Evolutionary conservation across 1,140 invertebrate species (phyloP).

Genomic region (Papilio polyxenes): DNA sequence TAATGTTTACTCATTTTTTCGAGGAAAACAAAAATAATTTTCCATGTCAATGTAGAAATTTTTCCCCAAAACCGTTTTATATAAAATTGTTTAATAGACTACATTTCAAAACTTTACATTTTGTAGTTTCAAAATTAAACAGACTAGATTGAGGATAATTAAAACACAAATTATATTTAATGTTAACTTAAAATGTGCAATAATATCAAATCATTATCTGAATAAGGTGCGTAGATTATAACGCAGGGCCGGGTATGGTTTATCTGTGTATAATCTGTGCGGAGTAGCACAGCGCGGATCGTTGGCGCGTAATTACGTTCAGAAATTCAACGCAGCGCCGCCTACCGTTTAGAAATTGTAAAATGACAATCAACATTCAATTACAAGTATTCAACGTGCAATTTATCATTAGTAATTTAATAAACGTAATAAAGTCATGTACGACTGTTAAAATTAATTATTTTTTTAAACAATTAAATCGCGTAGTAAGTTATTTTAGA

Average conservation of each 20-base stretch:
- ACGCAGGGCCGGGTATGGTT: constrained; percentile 6
- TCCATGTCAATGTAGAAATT: too few relatives aligned
- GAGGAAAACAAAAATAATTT: not conserved
- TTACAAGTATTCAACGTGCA: constrained; percentile 21
- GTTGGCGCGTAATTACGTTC: constrained; percentile 34
- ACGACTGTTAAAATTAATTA: not conserved
- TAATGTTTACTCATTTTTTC: not conserved
- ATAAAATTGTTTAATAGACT: not conserved
- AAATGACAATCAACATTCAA: constrained; percentile 32
- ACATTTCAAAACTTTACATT: not conserved
- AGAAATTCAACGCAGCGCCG: constrained; percentile 30
- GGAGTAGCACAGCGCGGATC: constrained; percentile 17
- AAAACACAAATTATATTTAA: constrained; percentile 27
- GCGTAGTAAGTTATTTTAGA: too few relatives aligned
- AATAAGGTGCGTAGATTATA: constrained; percentile 40
- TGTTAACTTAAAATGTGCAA: constrained; percentile 22
- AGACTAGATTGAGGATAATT: not conserved
- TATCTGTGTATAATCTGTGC: constrained; percentile 29
- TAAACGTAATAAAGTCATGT: not conserved
- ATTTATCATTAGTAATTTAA: not conserved
- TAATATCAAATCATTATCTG: constrained; percentile 33
- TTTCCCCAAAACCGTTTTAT: not conserved
- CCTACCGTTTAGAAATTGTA: constrained; percentile 30
- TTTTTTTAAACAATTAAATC: not conserved
- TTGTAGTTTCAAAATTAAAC: not conserved